Percentiles rank a stretch among this genome's conserved stretches.
Evolutionary conservation across 1,140 invertebrate genomes (phyloP).

Genomic region (Brachionus paranguensis): DNA sequence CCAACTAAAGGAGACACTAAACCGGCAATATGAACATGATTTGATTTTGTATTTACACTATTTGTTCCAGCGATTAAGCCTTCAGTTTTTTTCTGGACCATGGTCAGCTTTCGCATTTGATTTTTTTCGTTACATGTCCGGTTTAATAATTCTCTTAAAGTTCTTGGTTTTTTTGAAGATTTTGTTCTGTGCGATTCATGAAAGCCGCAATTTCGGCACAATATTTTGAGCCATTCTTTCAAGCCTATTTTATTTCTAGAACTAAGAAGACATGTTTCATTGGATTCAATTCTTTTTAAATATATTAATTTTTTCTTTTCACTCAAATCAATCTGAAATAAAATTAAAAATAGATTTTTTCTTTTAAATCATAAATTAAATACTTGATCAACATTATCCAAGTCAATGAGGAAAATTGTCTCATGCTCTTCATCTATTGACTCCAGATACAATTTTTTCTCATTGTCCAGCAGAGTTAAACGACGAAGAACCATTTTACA

Average conservation of each 20-base stretch:
- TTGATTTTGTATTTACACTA: neutral
- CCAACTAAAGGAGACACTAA: neutral
- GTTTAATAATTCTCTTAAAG: neutral
- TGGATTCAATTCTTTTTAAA: neutral
- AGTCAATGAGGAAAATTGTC: neutral
- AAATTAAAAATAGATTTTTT: neutral
- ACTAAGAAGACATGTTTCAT: neutral
- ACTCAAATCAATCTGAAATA: neutral
- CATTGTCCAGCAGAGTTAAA: neutral
- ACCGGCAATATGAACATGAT: neutral
- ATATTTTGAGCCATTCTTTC: conserved; percentile 29
- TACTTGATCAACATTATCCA: conserved; percentile 15
- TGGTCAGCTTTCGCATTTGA: neutral
- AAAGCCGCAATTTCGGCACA: neutral
- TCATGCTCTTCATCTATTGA: neutral
- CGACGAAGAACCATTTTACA: neutral
- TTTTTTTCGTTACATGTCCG: neutral
- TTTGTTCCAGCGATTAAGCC: neutral
- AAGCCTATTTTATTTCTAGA: neutral
- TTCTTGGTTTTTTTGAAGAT: neutral
- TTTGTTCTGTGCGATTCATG: neutral
- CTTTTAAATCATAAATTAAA: neutral
- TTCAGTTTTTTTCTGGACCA: neutral
- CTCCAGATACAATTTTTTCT: conserved; percentile 11
- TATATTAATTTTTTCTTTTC: neutral